A percentile compares a stretch with the other conserved stretches of the same genome.
Evolutionary conservation across 2,888 invertebrate genomes (phyloP).

Genomic region (Drosophila meridionalis): DNA sequence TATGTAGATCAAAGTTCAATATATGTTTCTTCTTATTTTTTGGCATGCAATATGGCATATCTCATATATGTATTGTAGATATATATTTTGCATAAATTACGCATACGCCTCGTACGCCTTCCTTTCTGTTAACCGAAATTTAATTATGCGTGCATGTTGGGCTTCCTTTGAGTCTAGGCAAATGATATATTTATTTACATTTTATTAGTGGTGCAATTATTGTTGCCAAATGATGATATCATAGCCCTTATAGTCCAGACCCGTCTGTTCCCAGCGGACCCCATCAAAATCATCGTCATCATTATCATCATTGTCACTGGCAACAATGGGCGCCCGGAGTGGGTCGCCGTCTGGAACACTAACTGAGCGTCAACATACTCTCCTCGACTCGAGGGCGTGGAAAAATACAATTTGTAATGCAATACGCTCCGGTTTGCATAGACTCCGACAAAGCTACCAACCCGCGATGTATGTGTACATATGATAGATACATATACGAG

Average conservation of each 20-base stretch:
- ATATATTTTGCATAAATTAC: slow-evolving; percentile 14
- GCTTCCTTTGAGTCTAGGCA: slow-evolving; percentile 23
- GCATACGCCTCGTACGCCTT: slow-evolving; percentile 37
- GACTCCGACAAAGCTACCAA: slow-evolving; percentile 19
- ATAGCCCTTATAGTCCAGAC: slow-evolving; percentile 20
- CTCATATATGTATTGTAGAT: slow-evolving; percentile 6
- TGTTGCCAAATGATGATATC: slow-evolving; percentile 79
- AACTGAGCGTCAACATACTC: slow-evolving; percentile 54
- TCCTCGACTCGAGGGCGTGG: slow-evolving; percentile 58
- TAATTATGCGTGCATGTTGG: slow-evolving; percentile 32
- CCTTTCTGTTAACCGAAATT: slow-evolving; percentile 19
- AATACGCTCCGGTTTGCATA: slow-evolving; percentile 75
- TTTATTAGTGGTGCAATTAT: slow-evolving; percentile 74
- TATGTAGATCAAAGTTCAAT: slow-evolving; percentile 68
- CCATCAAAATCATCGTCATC: slow-evolving; percentile 23
- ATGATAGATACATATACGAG: slow-evolving; percentile 20
- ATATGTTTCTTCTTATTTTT: slow-evolving; percentile 27
- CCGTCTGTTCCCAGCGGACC: slow-evolving; percentile 24
- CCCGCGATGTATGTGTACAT: slow-evolving; percentile 17
- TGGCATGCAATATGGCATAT: slow-evolving; percentile 44
- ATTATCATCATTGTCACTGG: slow-evolving; percentile 36
- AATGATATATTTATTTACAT: slow-evolving; percentile 64
- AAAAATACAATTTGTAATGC: slow-evolving; percentile 78
- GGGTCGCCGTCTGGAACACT: not conserved
- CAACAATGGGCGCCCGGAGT: slow-evolving; percentile 17